Evolutionary conservation across 2,888 invertebrate species (phyloP).

Genomic region (Stenotaenia linearis): DNA sequence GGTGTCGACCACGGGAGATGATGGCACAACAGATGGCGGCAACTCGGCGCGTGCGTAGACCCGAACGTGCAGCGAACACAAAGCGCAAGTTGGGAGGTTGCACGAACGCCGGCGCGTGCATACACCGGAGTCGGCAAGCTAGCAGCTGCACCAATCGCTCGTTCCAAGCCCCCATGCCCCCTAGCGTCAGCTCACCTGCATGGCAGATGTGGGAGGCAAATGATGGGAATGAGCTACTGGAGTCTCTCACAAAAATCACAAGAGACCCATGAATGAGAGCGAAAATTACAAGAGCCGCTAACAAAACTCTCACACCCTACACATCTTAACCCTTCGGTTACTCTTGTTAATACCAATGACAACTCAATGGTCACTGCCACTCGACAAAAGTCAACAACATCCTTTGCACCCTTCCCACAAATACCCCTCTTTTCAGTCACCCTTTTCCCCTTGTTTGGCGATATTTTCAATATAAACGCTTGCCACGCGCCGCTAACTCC

Average conservation of each 20-base stretch:
- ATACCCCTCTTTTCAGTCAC: neutral
- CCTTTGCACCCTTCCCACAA: neutral
- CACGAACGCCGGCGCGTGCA: conserved; percentile 14
- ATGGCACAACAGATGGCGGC: conserved; percentile 11
- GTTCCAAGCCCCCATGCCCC: neutral
- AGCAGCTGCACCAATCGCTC: conserved; percentile 10
- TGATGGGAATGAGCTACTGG: conserved; percentile 15
- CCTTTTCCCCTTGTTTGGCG: neutral
- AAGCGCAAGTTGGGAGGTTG: neutral
- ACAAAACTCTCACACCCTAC: neutral
- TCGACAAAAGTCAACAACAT: neutral
- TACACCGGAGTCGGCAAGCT: neutral
- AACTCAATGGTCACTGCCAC: neutral
- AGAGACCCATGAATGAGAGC: neutral
- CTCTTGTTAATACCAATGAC: neutral
- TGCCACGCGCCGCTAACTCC: neutral
- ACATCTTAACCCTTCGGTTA: neutral
- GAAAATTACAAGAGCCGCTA: conserved; percentile 3
- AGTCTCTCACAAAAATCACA: neutral
- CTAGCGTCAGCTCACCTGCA: conserved; percentile 12
- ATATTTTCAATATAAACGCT: neutral
- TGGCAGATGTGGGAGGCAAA: conserved; percentile 5
- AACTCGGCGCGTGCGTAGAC: neutral
- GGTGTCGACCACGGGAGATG: neutral
- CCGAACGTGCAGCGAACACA: conserved; percentile 11